Base-by-base conservation (phyloP, 2,888 invertebrate genomes). In the Drosophila neonasuta region DNA sequence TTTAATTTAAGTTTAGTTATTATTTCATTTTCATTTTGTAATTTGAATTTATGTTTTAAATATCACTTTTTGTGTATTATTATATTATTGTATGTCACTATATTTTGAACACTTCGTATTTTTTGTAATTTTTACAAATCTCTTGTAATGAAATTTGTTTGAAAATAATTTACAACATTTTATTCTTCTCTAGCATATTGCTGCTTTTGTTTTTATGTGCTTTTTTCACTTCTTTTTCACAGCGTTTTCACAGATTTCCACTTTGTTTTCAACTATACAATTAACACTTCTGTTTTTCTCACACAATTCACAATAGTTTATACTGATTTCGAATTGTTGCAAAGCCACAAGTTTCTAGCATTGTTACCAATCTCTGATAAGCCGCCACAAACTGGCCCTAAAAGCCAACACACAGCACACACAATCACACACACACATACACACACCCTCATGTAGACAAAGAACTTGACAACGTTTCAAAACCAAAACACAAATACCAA, bases 321-420 rank as follows among this genome's bases (percentile, higher is more conserved):
- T 62, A 50, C 30, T 15, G 54, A 44, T 73, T 62, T 63, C 30
- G 41, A 51, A 36, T 55, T 54, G 68, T 56, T 77, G 48, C 20
- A 55, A 17, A 74, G 70, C 54, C 61, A 69, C 66, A 63, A 60
- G 65, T 52, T 60, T 41, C 64, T 34, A 11, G 60, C 67, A 61
- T 74, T 80, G 81, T 84, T 79, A 81, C 61, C 79, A 86, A 84
- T 77, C 69, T 71, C 52, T 79, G 82, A 80, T 80, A 80, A 80
- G 86, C 80, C 73, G 63, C 84, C 49, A 80, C 63, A 65, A 74
- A 72, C 72, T 64, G 72, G 84, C 79, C 81, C 72, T 63, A 78
- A 83, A 77, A 71, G 36, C 55, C 56, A 80, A 49, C 48, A 44
- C 62, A 17, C 46, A 36, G 4, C 20, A 20, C 32, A 15, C 24